Base-by-base conservation (phyloP, 2,113 vertebrate species). In the Daubentonia madagascariensis region DNA sequence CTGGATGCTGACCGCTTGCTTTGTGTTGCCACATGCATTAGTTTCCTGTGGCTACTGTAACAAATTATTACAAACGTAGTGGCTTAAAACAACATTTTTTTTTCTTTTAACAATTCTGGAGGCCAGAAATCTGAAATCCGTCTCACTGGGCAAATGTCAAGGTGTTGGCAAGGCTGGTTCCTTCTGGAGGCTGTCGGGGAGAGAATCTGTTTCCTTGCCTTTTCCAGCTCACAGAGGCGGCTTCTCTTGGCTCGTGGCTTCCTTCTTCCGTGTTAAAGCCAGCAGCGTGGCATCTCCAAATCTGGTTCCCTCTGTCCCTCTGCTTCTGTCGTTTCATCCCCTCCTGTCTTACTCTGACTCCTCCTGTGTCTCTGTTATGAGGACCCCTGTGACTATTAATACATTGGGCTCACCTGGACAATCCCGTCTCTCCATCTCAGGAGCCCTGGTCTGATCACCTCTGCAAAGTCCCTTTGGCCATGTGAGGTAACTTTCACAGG, bases 11-110 rank as follows among this genome's bases (percentile, higher is more conserved):
- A 13, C 61, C 8, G 1, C 25, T 68, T 2, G 8, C 63, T 52
- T 32, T n/a, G 4, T n/a, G 45, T 37, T 4, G 8, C 57, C 25
- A 17, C 5, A 20, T 7, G 0, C 32, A 0, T 37, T 40, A 12
- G 10, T 72, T 78, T 89, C 78, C 79, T 73, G 0, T 48, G 37
- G n/a, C 50, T 76, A 13, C 89, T 52, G 22, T 37, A 37, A 76
- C 28, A 45, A 22, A 50, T n/a, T 1, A 43, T 52, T 23, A 43
- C 30, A 50, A 43, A 68, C 6, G 8, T 17, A 16, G 12, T 67
- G 72, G 35, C 72, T 73, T 72, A 17, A 50, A 28, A 22, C 28
- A 32, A 28, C 35, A 23, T 5, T 65, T 89, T 63, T 79, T 73
- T 37, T 63, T 65, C 57, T 79, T 75, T 40, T 63, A 17, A 18